These are phyloP conservation scores for Stigmatopora argus DNA, from an alignment of 2,113 vertebrate species.

Conservation along the genomic window DNA sequence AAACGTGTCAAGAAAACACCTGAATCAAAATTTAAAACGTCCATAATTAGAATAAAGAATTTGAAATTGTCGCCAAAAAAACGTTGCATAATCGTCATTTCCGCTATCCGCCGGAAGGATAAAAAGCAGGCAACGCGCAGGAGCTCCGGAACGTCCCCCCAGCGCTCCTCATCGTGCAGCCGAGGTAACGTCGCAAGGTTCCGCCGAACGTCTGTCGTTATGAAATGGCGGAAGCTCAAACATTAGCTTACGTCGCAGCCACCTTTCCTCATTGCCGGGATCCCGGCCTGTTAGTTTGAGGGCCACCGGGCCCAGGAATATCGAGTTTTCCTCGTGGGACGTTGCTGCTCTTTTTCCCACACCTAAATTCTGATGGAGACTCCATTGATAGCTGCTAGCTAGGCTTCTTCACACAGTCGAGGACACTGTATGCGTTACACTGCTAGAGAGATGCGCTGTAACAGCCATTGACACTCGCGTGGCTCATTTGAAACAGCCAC, in stretches of 20 bases:
- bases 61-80: slow-evolving; percentile 10
- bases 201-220: slow-evolving; percentile 54
- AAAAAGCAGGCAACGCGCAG: slow-evolving; percentile 36
- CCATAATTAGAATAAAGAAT: too few relatives aligned
- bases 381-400: too few relatives aligned
- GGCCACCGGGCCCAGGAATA: slow-evolving; percentile 42
- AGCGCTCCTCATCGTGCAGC: slow-evolving; percentile 46
- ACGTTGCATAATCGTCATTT: slow-evolving; percentile 46
- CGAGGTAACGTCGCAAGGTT: slow-evolving; percentile 56
- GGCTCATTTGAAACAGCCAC: too few relatives aligned
- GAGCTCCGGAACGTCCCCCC: slow-evolving; percentile 45
- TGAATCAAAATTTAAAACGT: too few relatives aligned
- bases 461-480: too few relatives aligned
- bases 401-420: too few relatives aligned
- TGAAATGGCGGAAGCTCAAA: slow-evolving; percentile 61
- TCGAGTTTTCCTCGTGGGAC: too few relatives aligned
- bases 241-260: slow-evolving; percentile 50
- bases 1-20: too few relatives aligned
- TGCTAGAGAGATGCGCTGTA: too few relatives aligned
- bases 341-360: too few relatives aligned
- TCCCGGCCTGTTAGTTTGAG: slow-evolving; percentile 56
- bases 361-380: too few relatives aligned
- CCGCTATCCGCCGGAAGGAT: slow-evolving; percentile 22
- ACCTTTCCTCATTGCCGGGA: slow-evolving; percentile 47
- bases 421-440: too few relatives aligned